A percentile compares a stretch with the other conserved stretches of the same genome.
phyloP scores from a whole-genome alignment of 2,888 invertebrate genomes.

The Hyles lineata region DNA sequence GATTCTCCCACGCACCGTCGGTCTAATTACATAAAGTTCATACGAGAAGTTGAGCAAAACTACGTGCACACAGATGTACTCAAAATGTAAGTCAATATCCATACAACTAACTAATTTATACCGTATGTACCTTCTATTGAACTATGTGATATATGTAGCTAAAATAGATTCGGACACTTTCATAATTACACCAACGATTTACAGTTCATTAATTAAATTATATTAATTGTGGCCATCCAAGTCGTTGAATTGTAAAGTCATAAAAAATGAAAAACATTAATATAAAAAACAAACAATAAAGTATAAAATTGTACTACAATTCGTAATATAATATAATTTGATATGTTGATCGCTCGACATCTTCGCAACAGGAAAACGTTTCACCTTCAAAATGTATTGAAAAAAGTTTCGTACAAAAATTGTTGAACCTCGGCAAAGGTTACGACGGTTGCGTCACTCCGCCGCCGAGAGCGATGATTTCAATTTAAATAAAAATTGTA shows the following conservation, averaged over 20 bases:
- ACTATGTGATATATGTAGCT: neutral
- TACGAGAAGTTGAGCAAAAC: neutral
- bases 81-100: neutral
- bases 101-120: neutral
- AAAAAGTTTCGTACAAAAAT: neutral
- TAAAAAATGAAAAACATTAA: neutral
- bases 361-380: neutral
- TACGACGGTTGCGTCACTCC: neutral
- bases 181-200: conserved; percentile 5
- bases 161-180: neutral
- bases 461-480: neutral
- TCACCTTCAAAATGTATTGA: conserved; percentile 1
- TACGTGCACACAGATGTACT: neutral
- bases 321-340: conserved; percentile 18
- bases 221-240: neutral
- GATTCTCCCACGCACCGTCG: conserved; percentile 20
- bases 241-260: neutral
- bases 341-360: conserved; percentile 10
- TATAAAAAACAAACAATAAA: conserved; percentile 20
- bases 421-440: neutral
- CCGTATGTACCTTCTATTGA: neutral
- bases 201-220: neutral
- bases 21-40: conserved; percentile 7
- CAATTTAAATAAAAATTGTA: conserved; percentile 1
- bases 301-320: conserved; percentile 24